Evolutionary conservation across 2,888 invertebrate genomes (phyloP).

Genomic region (Chromoteleia sp.): DNA sequence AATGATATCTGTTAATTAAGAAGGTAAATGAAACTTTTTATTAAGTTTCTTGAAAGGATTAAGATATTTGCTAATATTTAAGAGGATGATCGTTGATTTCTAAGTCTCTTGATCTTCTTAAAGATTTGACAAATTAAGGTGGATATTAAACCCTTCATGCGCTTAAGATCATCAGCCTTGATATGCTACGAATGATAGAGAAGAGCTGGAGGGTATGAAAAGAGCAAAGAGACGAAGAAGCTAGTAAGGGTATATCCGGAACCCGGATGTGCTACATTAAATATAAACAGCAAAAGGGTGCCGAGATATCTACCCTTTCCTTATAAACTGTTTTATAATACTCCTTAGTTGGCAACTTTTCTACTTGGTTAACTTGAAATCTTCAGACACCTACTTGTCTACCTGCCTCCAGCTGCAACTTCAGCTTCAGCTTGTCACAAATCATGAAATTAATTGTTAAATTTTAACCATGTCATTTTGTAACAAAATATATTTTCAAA

Average conservation of each 20-base stretch:
- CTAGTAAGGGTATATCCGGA: conserved; percentile 48
- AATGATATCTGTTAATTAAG: conserved; percentile 14
- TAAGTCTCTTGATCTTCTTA: conserved; percentile 59
- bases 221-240: conserved; percentile 58
- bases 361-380: conserved; percentile 65
- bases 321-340: conserved; percentile 67
- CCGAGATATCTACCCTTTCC: conserved; percentile 66
- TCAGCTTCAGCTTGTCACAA: conserved; percentile 19
- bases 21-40: conserved; percentile 17
- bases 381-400: conserved; percentile 63
- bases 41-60: conserved; percentile 27
- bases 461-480: not conserved
- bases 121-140: conserved; percentile 65
- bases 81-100: conserved; percentile 39
- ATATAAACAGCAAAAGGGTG: conserved; percentile 65
- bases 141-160: conserved; percentile 66
- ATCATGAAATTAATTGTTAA: conserved; percentile 38
- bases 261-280: conserved; percentile 64
- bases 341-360: conserved; percentile 66
- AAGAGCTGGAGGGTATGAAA: conserved; percentile 60
- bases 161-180: conserved; percentile 61
- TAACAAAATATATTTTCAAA: not conserved
- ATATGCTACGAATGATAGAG: conserved; percentile 67
- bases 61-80: conserved; percentile 51
- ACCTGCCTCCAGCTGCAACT: conserved; percentile 30